A percentile compares a stretch with the other conserved stretches of the same genome.
These are phyloP conservation scores for Raja brachyura DNA, from an alignment of 2,113 vertebrate genomes.

Conservation along the genomic window DNA sequence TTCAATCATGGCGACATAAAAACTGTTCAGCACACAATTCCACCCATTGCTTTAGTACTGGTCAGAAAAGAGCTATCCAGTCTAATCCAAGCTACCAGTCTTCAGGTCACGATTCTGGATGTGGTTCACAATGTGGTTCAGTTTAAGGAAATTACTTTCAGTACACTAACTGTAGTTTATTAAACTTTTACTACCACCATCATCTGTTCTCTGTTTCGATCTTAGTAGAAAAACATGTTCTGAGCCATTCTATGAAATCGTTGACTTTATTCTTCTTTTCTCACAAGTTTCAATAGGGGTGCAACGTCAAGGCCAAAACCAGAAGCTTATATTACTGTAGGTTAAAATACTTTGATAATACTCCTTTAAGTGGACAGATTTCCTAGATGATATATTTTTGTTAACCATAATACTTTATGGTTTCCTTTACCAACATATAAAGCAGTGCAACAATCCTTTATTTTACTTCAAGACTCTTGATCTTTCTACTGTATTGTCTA, in stretches of 20 bases:
- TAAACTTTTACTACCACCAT: neutral
- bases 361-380: neutral
- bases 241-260: neutral
- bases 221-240: neutral
- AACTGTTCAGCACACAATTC: no score
- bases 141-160: neutral
- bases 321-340: neutral
- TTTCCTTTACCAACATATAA: neutral
- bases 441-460: neutral
- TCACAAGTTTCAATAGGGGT: neutral
- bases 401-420: no score
- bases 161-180: neutral
- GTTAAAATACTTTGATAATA: neutral
- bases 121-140: neutral
- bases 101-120: no score
- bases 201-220: no score
- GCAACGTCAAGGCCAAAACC: neutral
- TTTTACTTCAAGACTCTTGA: neutral
- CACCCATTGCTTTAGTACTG: no score
- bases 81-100: no score
- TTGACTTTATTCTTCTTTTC: neutral
- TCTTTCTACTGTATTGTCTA: neutral
- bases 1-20: no score
- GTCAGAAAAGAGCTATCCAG: no score
- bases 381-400: neutral